These are phyloP conservation scores for Zophobas morio DNA, from an alignment of 1,140 invertebrate species.

Conservation along the genomic window DNA sequence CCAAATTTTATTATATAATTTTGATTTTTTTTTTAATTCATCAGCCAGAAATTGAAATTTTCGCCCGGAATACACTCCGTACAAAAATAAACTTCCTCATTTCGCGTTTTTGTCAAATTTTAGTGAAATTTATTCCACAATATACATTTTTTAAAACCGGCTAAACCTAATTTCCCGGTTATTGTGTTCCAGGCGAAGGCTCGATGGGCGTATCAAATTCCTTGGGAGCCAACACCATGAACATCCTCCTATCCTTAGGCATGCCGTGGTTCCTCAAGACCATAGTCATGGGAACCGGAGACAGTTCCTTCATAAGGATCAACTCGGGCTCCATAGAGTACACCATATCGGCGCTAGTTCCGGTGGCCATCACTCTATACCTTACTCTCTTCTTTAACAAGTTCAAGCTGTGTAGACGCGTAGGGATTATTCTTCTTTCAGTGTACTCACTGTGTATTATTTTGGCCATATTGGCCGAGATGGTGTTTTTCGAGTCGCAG, in stretches of 20 bases:
- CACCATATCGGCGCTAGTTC: conserved; percentile 75
- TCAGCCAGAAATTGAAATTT: no score
- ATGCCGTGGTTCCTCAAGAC: conserved; percentile 88
- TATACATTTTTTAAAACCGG: not conserved
- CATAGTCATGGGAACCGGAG: conserved; percentile 70
- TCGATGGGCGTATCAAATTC: conserved; percentile 90
- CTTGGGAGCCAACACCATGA: conserved; percentile 87
- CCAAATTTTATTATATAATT: no score
- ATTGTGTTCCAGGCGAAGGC: conserved; percentile 78
- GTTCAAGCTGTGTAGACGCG: conserved; percentile 73
- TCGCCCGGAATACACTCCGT: no score
- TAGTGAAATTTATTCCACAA: no score
- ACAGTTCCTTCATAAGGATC: conserved; percentile 68
- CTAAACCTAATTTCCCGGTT: not conserved
- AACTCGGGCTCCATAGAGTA: conserved; percentile 76
- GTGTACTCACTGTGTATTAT: conserved; percentile 77
- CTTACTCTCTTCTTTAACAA: conserved; percentile 71
- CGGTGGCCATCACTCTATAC: conserved; percentile 74
- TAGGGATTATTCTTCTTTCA: conserved; percentile 73
- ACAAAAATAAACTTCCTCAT: no score
- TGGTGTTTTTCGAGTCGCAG: conserved; percentile 52
- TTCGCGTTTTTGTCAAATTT: no score
- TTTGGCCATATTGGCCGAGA: conserved; percentile 71
- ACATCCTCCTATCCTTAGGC: conserved; percentile 88
- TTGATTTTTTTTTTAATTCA: no score